Conservation (phyloP, 2,888 invertebrate species). For the Thymelicus acteon region DNA sequence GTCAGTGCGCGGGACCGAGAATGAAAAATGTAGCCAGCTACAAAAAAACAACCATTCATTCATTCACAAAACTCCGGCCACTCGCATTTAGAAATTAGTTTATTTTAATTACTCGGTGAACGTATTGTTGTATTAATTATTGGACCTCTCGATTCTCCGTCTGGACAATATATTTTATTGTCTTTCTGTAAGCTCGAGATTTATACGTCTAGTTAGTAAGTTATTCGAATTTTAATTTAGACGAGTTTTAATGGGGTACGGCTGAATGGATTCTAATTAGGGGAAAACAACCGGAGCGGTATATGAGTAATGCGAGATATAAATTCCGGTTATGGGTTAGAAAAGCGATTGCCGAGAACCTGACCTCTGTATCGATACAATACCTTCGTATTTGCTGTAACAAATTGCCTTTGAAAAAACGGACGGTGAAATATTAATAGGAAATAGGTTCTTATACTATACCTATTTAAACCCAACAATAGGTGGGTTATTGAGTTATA, state of each 20-base stretch:
- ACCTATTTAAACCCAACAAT: slow-evolving; percentile 21
- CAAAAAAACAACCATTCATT: slow-evolving; percentile 62
- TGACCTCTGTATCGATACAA: slow-evolving; percentile 65
- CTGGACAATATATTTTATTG: slow-evolving; percentile 84
- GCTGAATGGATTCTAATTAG: slow-evolving; percentile 84
- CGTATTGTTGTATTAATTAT: slow-evolving; percentile 83
- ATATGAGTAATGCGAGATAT: slow-evolving; percentile 80
- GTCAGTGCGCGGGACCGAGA: slow-evolving; percentile 74
- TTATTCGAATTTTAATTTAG: slow-evolving; percentile 84
- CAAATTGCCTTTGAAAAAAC: slow-evolving; percentile 72
- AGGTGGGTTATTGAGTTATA: slow-evolving; percentile 1
- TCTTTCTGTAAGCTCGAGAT: slow-evolving; percentile 75
- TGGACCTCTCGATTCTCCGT: slow-evolving; percentile 59
- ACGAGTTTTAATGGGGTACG: slow-evolving; percentile 81
- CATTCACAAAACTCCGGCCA: slow-evolving; percentile 76
- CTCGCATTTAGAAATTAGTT: slow-evolving; percentile 80
- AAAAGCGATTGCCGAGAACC: slow-evolving; percentile 58
- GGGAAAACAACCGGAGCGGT: slow-evolving; percentile 76
- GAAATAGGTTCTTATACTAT: slow-evolving; percentile 13
- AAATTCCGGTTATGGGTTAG: slow-evolving; percentile 77
- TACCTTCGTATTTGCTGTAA: slow-evolving; percentile 69
- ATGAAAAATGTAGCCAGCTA: slow-evolving; percentile 78
- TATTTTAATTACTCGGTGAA: slow-evolving; percentile 81
- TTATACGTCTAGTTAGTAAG: slow-evolving; percentile 84
- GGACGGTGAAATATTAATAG: slow-evolving; percentile 66